Percentiles rank a stretch among this genome's conserved stretches.
Conservation (phyloP, 2,888 invertebrate genomes). For the Beris morrisii region DNA sequence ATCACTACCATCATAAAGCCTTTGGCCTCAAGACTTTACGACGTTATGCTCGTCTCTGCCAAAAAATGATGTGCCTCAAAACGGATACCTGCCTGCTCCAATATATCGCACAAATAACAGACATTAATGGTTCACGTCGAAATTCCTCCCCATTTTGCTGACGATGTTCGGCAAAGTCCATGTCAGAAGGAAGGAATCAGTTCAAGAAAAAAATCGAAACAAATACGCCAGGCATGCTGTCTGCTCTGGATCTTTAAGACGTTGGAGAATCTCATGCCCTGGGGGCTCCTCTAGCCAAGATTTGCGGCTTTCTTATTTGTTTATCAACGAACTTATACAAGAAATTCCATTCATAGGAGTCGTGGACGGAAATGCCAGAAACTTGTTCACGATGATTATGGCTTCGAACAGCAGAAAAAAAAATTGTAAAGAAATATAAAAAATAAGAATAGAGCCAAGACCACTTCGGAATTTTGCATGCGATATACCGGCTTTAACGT, state of each 20-base stretch:
- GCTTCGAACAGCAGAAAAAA: background rate
- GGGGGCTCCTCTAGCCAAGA: background rate
- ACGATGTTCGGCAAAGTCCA: background rate
- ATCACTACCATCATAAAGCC: too few relatives aligned
- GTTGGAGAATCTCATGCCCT: background rate
- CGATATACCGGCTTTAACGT: too few relatives aligned
- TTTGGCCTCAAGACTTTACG: too few relatives aligned
- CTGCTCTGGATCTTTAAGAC: background rate
- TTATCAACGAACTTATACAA: background rate
- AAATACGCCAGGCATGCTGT: background rate
- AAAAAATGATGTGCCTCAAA: too few relatives aligned
- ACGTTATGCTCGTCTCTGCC: too few relatives aligned
- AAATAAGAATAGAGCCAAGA: too few relatives aligned
- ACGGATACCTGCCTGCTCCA: too few relatives aligned
- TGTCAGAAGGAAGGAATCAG: background rate
- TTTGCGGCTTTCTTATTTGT: constrained; percentile 6
- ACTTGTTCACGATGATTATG: background rate
- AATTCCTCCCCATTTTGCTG: background rate
- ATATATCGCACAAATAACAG: too few relatives aligned
- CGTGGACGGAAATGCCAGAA: constrained; percentile 17
- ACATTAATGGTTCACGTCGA: background rate
- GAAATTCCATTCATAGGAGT: constrained; percentile 10
- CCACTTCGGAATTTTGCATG: too few relatives aligned
- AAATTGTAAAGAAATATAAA: constrained; percentile 1
- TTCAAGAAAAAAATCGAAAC: background rate